These are phyloP conservation scores for Gisinianus flammeolus DNA, from an alignment of 2,888 invertebrate species.

Conservation along the genomic window DNA sequence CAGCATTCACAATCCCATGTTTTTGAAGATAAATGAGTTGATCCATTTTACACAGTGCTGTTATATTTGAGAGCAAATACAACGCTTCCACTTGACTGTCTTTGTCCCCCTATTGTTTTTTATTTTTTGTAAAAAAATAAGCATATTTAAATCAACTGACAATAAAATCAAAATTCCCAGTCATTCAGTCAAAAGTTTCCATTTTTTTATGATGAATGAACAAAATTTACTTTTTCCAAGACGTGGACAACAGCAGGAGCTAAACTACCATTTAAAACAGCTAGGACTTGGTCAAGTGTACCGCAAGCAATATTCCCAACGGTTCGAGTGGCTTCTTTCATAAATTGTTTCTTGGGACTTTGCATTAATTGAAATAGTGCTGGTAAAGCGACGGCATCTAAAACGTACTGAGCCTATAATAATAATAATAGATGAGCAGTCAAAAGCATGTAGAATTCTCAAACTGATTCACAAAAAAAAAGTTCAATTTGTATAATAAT, in stretches of 20 bases:
- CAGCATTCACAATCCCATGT: constrained; percentile 5
- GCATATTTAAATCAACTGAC: too few species aligned
- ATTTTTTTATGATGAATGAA: not conserved
- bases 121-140: too few species aligned
- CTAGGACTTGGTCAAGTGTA: constrained; percentile 8
- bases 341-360: constrained; percentile 21
- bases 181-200: not conserved
- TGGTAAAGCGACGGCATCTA: constrained; percentile 23
- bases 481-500: too few species aligned
- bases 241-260: constrained; percentile 3
- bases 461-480: not conserved
- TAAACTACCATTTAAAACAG: constrained; percentile 12
- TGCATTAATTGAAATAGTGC: constrained; percentile 14
- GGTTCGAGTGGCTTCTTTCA: constrained; percentile 28
- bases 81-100: constrained; percentile 30
- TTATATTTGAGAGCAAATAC: constrained; percentile 28
- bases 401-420: constrained; percentile 17
- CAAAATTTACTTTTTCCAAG: constrained; percentile 21
- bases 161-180: too few species aligned
- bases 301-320: constrained; percentile 36
- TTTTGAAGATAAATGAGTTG: constrained; percentile 31
- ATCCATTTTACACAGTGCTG: constrained; percentile 24
- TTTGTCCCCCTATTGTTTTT: constrained; percentile 32
- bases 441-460: not conserved
- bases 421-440: too few species aligned